phyloP scores from a whole-genome alignment of 2,797 vertebrate genomes.

The Squalus acanthias region DNA sequence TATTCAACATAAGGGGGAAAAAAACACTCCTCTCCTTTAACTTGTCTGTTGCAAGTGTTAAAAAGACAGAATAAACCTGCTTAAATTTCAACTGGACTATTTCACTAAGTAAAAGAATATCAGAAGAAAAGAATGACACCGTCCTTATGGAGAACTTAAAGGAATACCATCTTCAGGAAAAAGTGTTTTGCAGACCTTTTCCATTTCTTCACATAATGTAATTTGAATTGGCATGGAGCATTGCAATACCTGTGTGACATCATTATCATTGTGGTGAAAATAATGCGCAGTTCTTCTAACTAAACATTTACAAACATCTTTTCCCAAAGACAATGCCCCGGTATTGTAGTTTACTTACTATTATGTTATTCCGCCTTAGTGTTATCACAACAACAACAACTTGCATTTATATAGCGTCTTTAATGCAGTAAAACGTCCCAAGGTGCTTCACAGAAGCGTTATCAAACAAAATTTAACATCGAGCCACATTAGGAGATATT shows the following conservation, averaged over 20 bases:
- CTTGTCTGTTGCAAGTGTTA: background rate
- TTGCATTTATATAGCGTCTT: background rate
- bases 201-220: background rate
- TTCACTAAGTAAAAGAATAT: background rate
- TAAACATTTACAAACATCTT: background rate
- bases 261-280: background rate
- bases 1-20: background rate
- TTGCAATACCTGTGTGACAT: background rate
- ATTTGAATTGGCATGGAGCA: background rate
- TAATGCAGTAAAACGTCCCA: background rate
- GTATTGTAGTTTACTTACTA: background rate
- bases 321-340: background rate
- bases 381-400: background rate
- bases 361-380: background rate
- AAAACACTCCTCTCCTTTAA: background rate
- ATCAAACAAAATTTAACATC: background rate
- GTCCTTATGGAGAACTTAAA: background rate
- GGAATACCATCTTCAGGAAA: background rate
- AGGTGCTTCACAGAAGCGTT: no score
- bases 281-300: background rate
- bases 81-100: background rate
- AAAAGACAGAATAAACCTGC: background rate
- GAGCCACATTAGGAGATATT: background rate
- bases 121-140: background rate
- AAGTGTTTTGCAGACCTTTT: background rate